A percentile compares a stretch with the other conserved stretches of the same genome.
Evolutionary conservation across 2,888 invertebrate genomes (phyloP).

Genomic region (Formica aserva): DNA sequence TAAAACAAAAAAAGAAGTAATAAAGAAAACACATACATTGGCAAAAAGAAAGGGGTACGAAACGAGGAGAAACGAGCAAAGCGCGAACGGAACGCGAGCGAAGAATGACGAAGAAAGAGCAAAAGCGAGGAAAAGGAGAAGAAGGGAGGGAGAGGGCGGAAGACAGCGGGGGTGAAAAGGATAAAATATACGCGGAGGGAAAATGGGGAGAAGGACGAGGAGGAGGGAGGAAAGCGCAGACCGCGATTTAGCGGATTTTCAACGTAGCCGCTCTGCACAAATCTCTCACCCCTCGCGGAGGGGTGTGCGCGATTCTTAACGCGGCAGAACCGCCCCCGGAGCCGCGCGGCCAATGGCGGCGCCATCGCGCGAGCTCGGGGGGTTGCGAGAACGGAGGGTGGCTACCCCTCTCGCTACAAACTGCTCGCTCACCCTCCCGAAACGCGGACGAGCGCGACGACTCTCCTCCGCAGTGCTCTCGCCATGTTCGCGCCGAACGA

Average conservation of each 20-base stretch:
- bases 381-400: conserved; percentile 52
- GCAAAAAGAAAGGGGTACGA: conserved; percentile 14
- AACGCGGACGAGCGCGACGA: neutral
- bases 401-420: conserved; percentile 35
- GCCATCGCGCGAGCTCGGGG: conserved; percentile 40
- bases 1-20: neutral
- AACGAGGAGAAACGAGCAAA: conserved; percentile 30
- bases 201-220: neutral
- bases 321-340: conserved; percentile 35
- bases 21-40: neutral
- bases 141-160: neutral
- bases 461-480: conserved; percentile 41
- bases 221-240: neutral
- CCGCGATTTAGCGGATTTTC: conserved; percentile 53
- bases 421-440: conserved; percentile 40
- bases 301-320: conserved; percentile 52
- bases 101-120: conserved; percentile 52
- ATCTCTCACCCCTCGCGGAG: conserved; percentile 26
- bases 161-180: conserved; percentile 1
- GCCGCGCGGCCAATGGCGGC: conserved; percentile 37
- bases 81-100: conserved; percentile 41
- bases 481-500: conserved; percentile 50
- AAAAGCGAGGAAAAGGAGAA: conserved; percentile 9
- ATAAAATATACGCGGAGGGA: neutral
- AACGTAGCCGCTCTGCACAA: conserved; percentile 29